Evolutionary conservation across 2,888 invertebrate species (phyloP).

Genomic region (Nemotelus pantherinus): DNA sequence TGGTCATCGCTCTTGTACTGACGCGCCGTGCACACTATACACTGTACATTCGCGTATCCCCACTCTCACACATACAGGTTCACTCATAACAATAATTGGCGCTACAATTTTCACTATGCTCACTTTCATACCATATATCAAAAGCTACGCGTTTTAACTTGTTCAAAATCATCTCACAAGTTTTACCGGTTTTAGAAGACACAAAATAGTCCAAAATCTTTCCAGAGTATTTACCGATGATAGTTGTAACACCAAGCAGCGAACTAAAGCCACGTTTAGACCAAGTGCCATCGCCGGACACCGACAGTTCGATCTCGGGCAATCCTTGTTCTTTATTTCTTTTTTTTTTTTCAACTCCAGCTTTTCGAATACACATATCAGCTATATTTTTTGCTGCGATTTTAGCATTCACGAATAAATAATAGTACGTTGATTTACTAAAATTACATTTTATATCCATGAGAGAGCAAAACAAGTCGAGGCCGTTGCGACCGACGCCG

Average conservation of each 20-base stretch:
- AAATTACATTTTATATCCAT: constrained; percentile 5
- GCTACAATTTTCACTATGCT: constrained; percentile 7
- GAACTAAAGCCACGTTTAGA: constrained; percentile 48
- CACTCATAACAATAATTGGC: background rate
- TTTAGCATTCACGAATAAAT: background rate
- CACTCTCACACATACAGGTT: too few relatives aligned
- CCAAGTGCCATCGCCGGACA: constrained; percentile 47
- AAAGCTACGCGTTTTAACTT: background rate
- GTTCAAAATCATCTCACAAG: background rate
- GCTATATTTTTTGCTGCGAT: background rate
- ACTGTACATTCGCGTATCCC: too few relatives aligned
- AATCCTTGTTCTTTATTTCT: constrained; percentile 26
- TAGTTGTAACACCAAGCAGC: constrained; percentile 48
- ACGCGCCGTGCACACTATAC: too few relatives aligned
- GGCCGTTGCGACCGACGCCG: constrained; percentile 2
- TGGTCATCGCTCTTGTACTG: too few relatives aligned
- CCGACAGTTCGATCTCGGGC: background rate
- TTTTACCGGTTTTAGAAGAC: background rate
- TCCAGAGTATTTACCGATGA: constrained; percentile 50
- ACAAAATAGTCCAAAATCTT: constrained; percentile 49
- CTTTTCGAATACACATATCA: background rate
- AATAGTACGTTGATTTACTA: too few relatives aligned
- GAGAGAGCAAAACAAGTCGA: background rate
- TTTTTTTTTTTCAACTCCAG: constrained; percentile 22
- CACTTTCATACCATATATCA: constrained; percentile 21